Percentiles rank a stretch among this genome's conserved stretches.
Evolutionary conservation across 2,797 vertebrate genomes (phyloP).

Genomic region (Remorina albescens): DNA sequence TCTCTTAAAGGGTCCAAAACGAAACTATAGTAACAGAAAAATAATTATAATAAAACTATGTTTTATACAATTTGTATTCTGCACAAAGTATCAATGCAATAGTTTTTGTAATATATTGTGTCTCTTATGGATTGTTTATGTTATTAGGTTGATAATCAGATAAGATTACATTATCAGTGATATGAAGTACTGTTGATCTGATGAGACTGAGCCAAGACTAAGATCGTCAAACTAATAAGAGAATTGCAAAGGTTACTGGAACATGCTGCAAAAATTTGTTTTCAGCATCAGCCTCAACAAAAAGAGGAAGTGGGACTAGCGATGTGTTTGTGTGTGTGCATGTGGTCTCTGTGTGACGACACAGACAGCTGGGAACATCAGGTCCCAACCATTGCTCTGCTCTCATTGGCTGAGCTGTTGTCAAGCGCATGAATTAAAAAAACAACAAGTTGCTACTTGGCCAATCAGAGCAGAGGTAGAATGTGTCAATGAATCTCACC

Average conservation of each 20-base stretch:
- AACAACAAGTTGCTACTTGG: constrained; percentile 53
- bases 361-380: constrained; percentile 61
- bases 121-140: no score
- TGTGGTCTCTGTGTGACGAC: constrained; percentile 16
- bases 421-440: constrained; percentile 63
- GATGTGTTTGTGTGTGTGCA: constrained; percentile 26
- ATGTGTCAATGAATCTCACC: constrained; percentile 54
- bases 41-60: no score
- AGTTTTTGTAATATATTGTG: no score
- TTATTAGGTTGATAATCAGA: no score
- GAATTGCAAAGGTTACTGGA: constrained; percentile 18
- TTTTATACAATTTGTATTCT: no score
- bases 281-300: constrained; percentile 40
- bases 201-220: not conserved
- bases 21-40: no score
- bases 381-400: constrained; percentile 49
- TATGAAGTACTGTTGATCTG: no score
- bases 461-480: constrained; percentile 74
- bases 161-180: no score
- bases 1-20: no score
- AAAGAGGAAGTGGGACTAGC: constrained; percentile 74
- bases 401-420: constrained; percentile 84
- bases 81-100: no score
- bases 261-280: constrained; percentile 17
- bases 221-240: constrained; percentile 22